Conservation (phyloP, 2,113 vertebrate species). For the Phyllostomus hastatus region DNA sequence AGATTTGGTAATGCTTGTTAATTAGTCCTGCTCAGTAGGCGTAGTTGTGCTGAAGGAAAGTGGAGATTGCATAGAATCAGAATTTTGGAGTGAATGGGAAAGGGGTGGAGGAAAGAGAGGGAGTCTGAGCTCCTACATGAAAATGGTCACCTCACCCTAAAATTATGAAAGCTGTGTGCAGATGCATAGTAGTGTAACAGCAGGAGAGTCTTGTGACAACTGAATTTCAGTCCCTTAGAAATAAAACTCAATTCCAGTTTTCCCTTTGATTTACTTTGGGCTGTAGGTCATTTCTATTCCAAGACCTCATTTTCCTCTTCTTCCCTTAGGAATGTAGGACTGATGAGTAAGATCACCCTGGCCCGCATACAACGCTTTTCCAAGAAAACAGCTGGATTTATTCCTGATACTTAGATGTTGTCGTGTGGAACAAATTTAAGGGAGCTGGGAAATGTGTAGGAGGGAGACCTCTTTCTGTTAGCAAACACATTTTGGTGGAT, state of each 20-base stretch:
- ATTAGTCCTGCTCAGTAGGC: neutral
- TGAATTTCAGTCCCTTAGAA: neutral
- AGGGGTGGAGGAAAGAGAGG: neutral
- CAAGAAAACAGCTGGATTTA: constrained; percentile 20
- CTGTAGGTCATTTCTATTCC: constrained; percentile 27
- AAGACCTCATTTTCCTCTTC: constrained; percentile 6
- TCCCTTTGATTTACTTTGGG: neutral
- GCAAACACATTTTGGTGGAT: constrained; percentile 3
- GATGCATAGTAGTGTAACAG: neutral
- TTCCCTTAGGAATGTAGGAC: constrained; percentile 27
- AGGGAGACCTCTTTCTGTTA: neutral
- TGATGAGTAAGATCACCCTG: constrained; percentile 8
- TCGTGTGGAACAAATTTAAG: constrained; percentile 36
- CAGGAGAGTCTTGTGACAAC: neutral
- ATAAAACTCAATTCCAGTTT: neutral
- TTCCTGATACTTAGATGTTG: constrained; percentile 26
- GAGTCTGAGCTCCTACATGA: neutral
- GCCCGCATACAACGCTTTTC: neutral
- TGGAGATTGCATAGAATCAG: neutral
- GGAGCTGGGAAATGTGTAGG: constrained; percentile 46
- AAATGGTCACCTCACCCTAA: neutral
- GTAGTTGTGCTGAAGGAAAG: constrained; percentile 12
- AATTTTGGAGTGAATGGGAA: neutral
- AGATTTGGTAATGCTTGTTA: neutral
- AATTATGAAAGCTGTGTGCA: neutral